phyloP scores from a whole-genome alignment of 35 echinoderm and acorn worm genomes.

The Holothuria glaberrima region DNA sequence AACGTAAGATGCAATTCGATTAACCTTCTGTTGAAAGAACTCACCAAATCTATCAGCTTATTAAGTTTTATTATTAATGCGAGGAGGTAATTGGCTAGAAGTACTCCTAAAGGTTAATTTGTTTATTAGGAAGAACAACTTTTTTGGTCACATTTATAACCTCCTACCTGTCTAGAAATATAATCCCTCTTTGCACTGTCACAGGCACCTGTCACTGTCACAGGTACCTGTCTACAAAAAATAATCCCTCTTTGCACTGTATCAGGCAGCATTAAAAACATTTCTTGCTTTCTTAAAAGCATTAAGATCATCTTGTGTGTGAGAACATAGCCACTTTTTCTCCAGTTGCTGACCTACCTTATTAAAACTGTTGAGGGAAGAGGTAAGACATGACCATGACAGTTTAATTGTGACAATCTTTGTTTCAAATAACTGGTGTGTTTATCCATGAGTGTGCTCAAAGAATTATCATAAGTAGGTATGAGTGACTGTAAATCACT shows the following conservation, averaged over 20 bases:
- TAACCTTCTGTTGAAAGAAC: neutral
- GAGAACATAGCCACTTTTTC: neutral
- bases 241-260: neutral
- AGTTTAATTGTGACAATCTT: neutral
- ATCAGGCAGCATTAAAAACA: neutral
- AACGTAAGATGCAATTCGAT: neutral
- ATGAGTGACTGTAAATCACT: too few species aligned
- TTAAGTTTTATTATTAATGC: neutral
- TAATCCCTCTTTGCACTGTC: neutral
- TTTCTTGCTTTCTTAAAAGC: slow-evolving; percentile 1
- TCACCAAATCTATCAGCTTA: neutral
- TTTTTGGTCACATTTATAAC: neutral
- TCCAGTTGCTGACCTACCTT: neutral
- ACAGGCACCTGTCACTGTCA: slow-evolving; percentile 4
- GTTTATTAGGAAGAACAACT: neutral
- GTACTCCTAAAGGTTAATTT: neutral
- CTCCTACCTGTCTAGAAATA: neutral
- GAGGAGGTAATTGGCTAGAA: neutral
- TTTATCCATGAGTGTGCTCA: too few species aligned
- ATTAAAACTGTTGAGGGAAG: neutral
- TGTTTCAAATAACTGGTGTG: too few species aligned
- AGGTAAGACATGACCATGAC: neutral
- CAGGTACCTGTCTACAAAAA: neutral
- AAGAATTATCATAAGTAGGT: too few species aligned
- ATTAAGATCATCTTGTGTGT: neutral